A percentile compares a stretch with the other conserved stretches of the same genome.
These are phyloP conservation scores for Halocynthia roretzi DNA, from an alignment of 23 tunicate species.

Conservation along the genomic window DNA sequence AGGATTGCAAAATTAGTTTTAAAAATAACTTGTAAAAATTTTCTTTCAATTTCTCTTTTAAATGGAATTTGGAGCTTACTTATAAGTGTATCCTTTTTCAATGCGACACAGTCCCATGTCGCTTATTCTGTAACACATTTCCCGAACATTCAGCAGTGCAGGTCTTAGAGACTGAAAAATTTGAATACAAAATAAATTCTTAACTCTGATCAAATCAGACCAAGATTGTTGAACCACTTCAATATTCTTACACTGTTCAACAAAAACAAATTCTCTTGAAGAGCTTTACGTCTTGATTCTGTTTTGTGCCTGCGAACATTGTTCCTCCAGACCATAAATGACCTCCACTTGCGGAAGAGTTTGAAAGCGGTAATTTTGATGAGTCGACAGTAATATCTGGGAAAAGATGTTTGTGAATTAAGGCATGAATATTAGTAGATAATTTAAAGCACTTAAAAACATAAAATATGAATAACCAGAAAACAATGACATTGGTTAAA, in stretches of 20 bases:
- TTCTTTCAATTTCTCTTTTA: no score
- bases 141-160: conserved; percentile 89
- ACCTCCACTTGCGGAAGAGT: conserved; percentile 83
- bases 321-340: conserved; percentile 83
- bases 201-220: not conserved
- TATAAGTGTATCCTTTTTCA: conserved; percentile 87
- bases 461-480: not conserved
- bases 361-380: conserved; percentile 69
- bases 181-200: not conserved
- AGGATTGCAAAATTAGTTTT: not conserved
- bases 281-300: conserved; percentile 41
- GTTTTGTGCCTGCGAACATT: conserved; percentile 76
- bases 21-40: no score
- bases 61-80: conserved; percentile 5
- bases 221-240: not conserved
- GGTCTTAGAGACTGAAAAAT: conserved; percentile 72
- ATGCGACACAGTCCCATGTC: conserved; percentile 96
- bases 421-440: not conserved
- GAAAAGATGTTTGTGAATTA: not conserved
- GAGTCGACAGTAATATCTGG: conserved; percentile 70
- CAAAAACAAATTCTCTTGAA: conserved; percentile 76
- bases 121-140: conserved; percentile 95
- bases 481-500: no score
- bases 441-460: not conserved
- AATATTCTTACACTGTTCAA: conserved; percentile 47